Percentiles rank a stretch among this genome's conserved stretches.
phyloP scores from a whole-genome alignment of 1,140 invertebrate species.

The Steinernema khuongi region DNA sequence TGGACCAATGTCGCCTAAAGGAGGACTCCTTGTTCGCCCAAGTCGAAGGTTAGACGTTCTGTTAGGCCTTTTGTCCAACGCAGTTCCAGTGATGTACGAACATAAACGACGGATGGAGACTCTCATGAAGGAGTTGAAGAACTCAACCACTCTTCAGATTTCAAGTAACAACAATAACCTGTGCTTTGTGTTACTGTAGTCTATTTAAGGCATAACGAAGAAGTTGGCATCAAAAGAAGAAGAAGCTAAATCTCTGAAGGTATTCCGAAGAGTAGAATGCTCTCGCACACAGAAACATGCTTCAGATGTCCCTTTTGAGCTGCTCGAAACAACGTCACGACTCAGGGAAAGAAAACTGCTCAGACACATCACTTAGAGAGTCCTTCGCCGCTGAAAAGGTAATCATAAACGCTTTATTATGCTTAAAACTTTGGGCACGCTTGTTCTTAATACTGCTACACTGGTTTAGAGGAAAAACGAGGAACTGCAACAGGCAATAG shows the following conservation, averaged over 20 bases:
- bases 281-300: neutral
- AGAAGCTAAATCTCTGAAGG: neutral
- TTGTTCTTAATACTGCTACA: slow-evolving; percentile 14
- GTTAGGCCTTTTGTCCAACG: neutral
- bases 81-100: slow-evolving; percentile 35
- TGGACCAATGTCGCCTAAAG: slow-evolving; percentile 17
- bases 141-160: neutral
- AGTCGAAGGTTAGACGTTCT: slow-evolving; percentile 30
- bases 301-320: neutral
- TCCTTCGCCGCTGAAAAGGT: neutral
- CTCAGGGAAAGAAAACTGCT: neutral
- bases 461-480: slow-evolving; percentile 31
- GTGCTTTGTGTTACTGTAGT: neutral
- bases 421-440: slow-evolving; percentile 11
- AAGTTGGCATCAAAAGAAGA: neutral
- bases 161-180: neutral
- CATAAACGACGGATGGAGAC: slow-evolving; percentile 40
- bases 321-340: neutral
- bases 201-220: neutral
- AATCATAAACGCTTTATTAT: neutral
- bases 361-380: neutral
- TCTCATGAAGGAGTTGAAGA: neutral
- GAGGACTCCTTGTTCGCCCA: slow-evolving; percentile 34
- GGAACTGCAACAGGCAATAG: slow-evolving; percentile 23
- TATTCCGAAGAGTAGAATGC: neutral